phyloP scores from a whole-genome alignment of 64 coral and sea anemone species.

The Catalaphyllia jardinei region DNA sequence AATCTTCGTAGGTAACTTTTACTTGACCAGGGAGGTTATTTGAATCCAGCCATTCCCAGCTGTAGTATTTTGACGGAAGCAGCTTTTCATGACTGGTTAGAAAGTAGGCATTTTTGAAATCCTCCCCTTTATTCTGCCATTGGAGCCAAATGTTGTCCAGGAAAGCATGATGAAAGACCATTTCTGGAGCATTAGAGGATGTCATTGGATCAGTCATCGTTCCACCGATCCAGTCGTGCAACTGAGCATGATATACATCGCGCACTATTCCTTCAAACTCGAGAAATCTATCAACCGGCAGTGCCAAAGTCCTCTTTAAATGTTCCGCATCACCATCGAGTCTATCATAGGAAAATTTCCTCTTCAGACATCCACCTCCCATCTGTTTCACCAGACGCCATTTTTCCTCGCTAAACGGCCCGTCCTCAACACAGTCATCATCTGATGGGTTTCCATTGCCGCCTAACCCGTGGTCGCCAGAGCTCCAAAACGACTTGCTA shows the following conservation, averaged over 20 bases:
- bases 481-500: slow-evolving; percentile 64
- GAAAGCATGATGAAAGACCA: slow-evolving; percentile 85
- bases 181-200: slow-evolving; percentile 73
- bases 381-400: slow-evolving; percentile 35
- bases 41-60: slow-evolving; percentile 48
- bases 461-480: slow-evolving; percentile 68
- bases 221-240: slow-evolving; percentile 72
- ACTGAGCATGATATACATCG: slow-evolving; percentile 23
- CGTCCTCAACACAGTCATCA: slow-evolving; percentile 52
- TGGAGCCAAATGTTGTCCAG: slow-evolving; percentile 87
- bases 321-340: slow-evolving; percentile 12
- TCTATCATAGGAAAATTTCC: background rate
- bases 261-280: slow-evolving; percentile 68
- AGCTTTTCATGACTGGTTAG: slow-evolving; percentile 13
- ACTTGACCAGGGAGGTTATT: slow-evolving; percentile 73
- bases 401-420: slow-evolving; percentile 61
- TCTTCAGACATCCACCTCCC: slow-evolving; percentile 30
- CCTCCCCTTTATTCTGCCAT: slow-evolving; percentile 83
- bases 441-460: slow-evolving; percentile 56
- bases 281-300: slow-evolving; percentile 31
- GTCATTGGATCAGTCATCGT: slow-evolving; percentile 33
- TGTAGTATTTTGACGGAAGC: slow-evolving; percentile 26
- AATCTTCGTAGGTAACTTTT: slow-evolving; percentile 53
- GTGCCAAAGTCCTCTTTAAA: slow-evolving; percentile 37
- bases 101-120: slow-evolving; percentile 73